Conservation (phyloP, 1,140 invertebrate genomes). For the Drosophila nannoptera region DNA sequence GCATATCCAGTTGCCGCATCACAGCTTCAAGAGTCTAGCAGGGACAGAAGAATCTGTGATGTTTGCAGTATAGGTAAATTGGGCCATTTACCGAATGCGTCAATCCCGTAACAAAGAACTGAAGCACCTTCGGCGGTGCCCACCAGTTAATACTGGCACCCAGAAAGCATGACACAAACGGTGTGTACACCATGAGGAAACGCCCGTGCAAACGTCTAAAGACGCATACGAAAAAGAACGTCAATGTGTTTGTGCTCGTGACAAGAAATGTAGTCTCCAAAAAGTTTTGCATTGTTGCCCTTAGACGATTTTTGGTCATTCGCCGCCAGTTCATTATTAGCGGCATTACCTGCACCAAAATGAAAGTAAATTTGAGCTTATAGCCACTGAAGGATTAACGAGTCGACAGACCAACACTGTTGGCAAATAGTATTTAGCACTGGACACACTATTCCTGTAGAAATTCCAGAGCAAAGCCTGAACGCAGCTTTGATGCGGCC, state of each 20-base stretch:
- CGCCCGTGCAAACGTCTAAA: conserved; percentile 22
- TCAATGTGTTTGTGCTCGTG: conserved; percentile 39
- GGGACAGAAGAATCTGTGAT: neutral
- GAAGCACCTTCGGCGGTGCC: conserved; percentile 32
- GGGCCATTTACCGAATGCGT: conserved; percentile 37
- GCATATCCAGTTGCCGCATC: conserved; percentile 29
- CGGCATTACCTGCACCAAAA: conserved; percentile 30
- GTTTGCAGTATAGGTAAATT: neutral
- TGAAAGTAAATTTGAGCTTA: neutral
- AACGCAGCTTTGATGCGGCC: conserved; percentile 46
- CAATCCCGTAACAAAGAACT: conserved; percentile 42
- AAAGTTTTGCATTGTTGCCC: conserved; percentile 32
- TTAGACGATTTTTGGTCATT: conserved; percentile 2
- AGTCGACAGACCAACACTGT: conserved; percentile 48
- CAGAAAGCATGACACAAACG: conserved; percentile 31
- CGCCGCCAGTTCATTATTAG: conserved; percentile 31
- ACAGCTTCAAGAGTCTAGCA: conserved; percentile 41
- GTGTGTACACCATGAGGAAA: conserved; percentile 21
- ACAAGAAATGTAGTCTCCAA: conserved; percentile 23
- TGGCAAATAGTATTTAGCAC: conserved; percentile 56
- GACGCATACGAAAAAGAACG: conserved; percentile 41
- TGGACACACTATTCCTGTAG: conserved; percentile 54
- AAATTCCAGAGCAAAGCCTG: conserved; percentile 52
- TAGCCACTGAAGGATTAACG: neutral
- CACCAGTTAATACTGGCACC: conserved; percentile 33